These are phyloP conservation scores for Lithobates sylvaticus DNA, from an alignment of 2,797 vertebrate species.

Conservation along the genomic window DNA sequence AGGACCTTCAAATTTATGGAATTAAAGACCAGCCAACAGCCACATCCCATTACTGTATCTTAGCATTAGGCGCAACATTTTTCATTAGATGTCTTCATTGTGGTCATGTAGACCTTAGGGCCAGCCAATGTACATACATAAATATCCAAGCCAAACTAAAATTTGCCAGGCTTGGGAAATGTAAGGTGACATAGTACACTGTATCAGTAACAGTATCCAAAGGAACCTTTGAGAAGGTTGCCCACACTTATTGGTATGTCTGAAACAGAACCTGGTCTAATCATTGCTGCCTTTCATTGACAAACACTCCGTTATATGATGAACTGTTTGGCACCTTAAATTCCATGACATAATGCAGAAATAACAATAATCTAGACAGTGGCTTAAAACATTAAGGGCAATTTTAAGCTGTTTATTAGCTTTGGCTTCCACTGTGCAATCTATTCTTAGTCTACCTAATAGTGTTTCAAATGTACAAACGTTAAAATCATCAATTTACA, in stretches of 20 bases:
- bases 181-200: conserved; percentile 68
- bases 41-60: conserved; percentile 66
- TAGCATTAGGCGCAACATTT: conserved; percentile 74
- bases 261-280: conserved; percentile 63
- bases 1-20: conserved; percentile 56
- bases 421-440: conserved; percentile 71
- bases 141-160: conserved; percentile 78
- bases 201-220: conserved; percentile 68
- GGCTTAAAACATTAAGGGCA: conserved; percentile 69
- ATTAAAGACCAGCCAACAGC: conserved; percentile 66
- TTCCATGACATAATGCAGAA: conserved; percentile 72
- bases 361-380: conserved; percentile 72
- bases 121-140: conserved; percentile 77
- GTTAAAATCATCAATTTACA: conserved; percentile 52
- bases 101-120: conserved; percentile 57
- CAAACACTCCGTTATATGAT: conserved; percentile 68
- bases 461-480: conserved; percentile 42
- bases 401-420: conserved; percentile 73
- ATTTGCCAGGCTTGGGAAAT: conserved; percentile 73
- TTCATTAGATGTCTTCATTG: conserved; percentile 69
- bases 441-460: conserved; percentile 69
- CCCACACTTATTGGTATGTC: conserved; percentile 64
- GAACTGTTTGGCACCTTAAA: conserved; percentile 65
- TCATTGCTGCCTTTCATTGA: conserved; percentile 63
- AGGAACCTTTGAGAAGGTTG: conserved; percentile 65